Conservation (phyloP, 2,113 vertebrate species). For the Daubentonia madagascariensis region DNA sequence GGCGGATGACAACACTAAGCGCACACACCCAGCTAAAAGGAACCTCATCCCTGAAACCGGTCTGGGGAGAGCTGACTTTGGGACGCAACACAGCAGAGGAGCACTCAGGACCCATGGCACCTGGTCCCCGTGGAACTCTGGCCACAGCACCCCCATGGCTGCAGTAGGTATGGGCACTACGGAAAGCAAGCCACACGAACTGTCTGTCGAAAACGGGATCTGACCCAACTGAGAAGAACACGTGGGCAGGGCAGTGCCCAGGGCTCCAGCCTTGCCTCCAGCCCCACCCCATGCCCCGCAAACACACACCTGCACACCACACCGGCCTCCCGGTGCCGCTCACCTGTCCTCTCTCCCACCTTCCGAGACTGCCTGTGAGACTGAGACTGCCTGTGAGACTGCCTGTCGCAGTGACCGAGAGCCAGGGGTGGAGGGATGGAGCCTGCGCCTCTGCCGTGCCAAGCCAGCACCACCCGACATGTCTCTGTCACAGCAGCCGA, state of each 20-base stretch:
- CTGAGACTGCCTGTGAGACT: not conserved
- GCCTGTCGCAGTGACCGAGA: not conserved
- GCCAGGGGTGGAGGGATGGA: not conserved
- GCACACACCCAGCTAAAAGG: not conserved
- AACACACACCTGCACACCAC: not conserved
- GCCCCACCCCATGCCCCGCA: not conserved
- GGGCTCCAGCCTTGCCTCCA: not conserved
- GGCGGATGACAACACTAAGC: not conserved
- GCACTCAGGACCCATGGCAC: not conserved
- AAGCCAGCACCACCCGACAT: not conserved
- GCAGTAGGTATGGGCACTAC: not conserved
- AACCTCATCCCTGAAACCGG: not conserved
- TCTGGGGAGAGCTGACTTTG: not conserved
- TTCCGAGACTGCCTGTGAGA: not conserved
- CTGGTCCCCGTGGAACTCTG: not conserved
- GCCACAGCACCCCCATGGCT: too few relatives aligned
- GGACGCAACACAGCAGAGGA: too few relatives aligned
- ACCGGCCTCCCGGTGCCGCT: too few relatives aligned
- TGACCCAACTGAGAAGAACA: not conserved
- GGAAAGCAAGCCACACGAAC: not conserved
- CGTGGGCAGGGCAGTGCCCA: not conserved
- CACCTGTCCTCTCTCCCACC: not conserved
- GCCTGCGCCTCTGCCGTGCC: not conserved
- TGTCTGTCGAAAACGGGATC: not conserved
- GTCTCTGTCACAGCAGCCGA: not conserved